Percentiles rank a stretch among this genome's conserved stretches.
phyloP scores from a whole-genome alignment of 2,888 invertebrate species.

The Schrankia costaestrigalis region DNA sequence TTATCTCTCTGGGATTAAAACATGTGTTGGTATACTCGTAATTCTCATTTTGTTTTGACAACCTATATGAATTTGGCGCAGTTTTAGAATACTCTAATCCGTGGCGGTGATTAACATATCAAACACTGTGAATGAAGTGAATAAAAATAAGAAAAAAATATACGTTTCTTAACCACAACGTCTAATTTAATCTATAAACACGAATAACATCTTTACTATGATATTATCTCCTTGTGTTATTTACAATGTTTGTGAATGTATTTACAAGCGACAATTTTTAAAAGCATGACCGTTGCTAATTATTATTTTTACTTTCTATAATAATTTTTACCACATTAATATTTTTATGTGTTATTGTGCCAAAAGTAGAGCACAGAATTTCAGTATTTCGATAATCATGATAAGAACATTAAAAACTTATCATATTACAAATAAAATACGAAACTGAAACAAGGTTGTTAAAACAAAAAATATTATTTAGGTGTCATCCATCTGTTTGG shows the following conservation, averaged over 20 bases:
- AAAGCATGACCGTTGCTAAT: too few relatives aligned
- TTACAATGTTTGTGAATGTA: too few relatives aligned
- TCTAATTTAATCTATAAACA: too few relatives aligned
- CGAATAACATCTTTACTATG: too few relatives aligned
- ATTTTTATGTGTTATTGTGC: not conserved
- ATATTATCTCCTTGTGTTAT: too few relatives aligned
- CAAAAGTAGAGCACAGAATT: slow-evolving; percentile 23
- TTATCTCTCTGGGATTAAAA: slow-evolving; percentile 18
- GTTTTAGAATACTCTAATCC: slow-evolving; percentile 14
- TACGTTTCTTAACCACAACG: too few relatives aligned
- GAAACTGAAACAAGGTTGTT: slow-evolving; percentile 14
- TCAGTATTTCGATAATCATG: slow-evolving; percentile 22
- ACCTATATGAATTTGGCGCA: slow-evolving; percentile 20
- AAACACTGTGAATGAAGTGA: slow-evolving; percentile 2
- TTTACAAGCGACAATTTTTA: too few relatives aligned
- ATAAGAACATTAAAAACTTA: slow-evolving; percentile 27
- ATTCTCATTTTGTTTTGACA: slow-evolving; percentile 37
- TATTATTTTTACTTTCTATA: too few relatives aligned
- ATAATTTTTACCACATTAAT: too few relatives aligned
- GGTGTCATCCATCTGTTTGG: too few relatives aligned
- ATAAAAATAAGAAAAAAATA: not conserved
- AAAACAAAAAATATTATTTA: too few relatives aligned
- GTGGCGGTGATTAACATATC: slow-evolving; percentile 14
- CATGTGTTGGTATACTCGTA: slow-evolving; percentile 18
- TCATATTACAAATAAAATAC: slow-evolving; percentile 27